Evolutionary conservation across 1,140 invertebrate species (phyloP), one percentile per base, ranked within the genome.

Genomic region (Dendroctonus valens): DNA sequence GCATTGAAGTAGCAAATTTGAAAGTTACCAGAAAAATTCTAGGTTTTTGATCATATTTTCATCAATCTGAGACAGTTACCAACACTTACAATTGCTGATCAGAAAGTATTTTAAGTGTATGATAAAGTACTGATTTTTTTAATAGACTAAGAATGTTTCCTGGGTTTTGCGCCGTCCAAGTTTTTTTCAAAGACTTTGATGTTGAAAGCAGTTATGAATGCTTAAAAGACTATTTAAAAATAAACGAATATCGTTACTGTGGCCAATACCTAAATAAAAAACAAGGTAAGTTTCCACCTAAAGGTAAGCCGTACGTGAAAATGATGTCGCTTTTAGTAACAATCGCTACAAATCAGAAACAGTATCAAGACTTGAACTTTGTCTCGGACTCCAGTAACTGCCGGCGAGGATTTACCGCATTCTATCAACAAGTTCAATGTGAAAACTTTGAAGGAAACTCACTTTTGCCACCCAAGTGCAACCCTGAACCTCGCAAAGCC

Each of bases 171-270:
- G 11, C 59, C 8, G 53, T 72, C 15, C 63, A 55, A 15, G 7
- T 73, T 6, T 52, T 48, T 11, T 67, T 74, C 50, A 48, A 64
- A 6, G 73, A 74, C 53, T 74, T 74, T 53, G 12, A 70, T 14
- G 39, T 73, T 15, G 57, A 74, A 59, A 60, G 58, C 41, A 73
- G 73, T 59, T 62, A 59, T 7, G 49, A 61, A 14, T 74, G 73
- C 51, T 41, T 50, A 15, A 75, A 72, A 41, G 70, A 71, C 39
- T 75, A 72, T 65, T 44, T 75, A 37, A 11, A 65, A 26, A 59
- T 72, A 53, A 52, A 50, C 5, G 61, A 69, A 41, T 6, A 42
- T 41, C 39, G 58, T 55, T 69, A 66, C 48, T 73, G 70, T 49
- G 72, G 70, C 6, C 53, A 61, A 11, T 61, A 59, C 37, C 51